Conservation (phyloP, 2,113 vertebrate genomes). For the Callopanchax toddi region DNA sequence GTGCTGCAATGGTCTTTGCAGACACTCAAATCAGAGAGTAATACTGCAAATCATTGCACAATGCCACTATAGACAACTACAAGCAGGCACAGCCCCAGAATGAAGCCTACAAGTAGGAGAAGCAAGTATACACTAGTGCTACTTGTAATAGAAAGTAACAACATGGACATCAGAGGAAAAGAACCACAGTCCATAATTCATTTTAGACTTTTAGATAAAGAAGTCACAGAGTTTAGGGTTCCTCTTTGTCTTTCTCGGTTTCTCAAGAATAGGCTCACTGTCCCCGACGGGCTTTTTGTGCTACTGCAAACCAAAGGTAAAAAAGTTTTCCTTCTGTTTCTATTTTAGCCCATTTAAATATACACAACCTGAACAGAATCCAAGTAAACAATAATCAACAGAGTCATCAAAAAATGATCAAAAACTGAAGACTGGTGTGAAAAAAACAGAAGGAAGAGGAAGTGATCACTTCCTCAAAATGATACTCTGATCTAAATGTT, state of each 20-base stretch:
- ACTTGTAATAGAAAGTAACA: no score
- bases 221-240: conserved; percentile 18
- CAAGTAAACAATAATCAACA: conserved; percentile 71
- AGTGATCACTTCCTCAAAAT: conserved; percentile 81
- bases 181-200: conserved; percentile 6
- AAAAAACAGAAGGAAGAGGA: conserved; percentile 84
- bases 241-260: conserved; percentile 24
- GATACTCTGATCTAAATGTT: conserved; percentile 51
- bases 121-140: conserved; percentile 46
- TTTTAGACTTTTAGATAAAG: conserved; percentile 19
- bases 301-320: conserved; percentile 59
- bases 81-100: conserved; percentile 51
- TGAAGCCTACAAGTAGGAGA: conserved; percentile 23
- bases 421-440: conserved; percentile 81
- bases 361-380: conserved; percentile 54
- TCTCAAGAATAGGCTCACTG: conserved; percentile 28
- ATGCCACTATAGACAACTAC: conserved; percentile 63
- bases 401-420: conserved; percentile 10
- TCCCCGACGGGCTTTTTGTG: conserved; percentile 50
- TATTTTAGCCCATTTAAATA: conserved; percentile 81
- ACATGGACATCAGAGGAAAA: conserved; percentile 10
- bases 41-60: conserved; percentile 76
- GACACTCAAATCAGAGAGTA: conserved; percentile 63
- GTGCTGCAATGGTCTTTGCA: conserved; percentile 61
- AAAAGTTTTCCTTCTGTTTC: conserved; percentile 64